phyloP scores from a whole-genome alignment of 92 coral and sea anemone species.

The Epizoanthus scotinus region DNA sequence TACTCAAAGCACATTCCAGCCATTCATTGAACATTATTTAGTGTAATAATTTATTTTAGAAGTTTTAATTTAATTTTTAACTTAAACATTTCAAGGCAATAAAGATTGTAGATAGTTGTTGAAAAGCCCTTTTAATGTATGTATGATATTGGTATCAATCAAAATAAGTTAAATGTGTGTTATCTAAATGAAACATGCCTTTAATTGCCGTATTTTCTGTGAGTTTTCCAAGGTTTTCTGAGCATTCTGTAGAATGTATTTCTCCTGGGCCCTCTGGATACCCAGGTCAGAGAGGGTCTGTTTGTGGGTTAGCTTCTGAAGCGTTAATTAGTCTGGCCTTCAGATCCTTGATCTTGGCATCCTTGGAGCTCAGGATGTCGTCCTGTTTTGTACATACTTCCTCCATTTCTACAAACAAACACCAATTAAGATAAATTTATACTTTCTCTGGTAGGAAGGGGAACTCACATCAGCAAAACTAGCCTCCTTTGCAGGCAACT shows the following conservation, averaged over 20 bases:
- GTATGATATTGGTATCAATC: too few relatives aligned
- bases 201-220: slow-evolving; percentile 57
- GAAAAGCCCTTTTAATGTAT: too few relatives aligned
- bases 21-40: too few relatives aligned
- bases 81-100: too few relatives aligned
- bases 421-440: neutral
- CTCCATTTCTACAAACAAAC: slow-evolving; percentile 80
- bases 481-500: too few relatives aligned
- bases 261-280: slow-evolving; percentile 90
- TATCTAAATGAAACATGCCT: slow-evolving; percentile 75
- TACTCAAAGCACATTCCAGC: too few relatives aligned
- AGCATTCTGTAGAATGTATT: slow-evolving; percentile 78
- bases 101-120: too few relatives aligned
- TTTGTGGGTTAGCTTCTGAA: slow-evolving; percentile 89
- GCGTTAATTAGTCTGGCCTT: slow-evolving; percentile 74
- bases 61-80: too few relatives aligned
- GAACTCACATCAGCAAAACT: too few relatives aligned
- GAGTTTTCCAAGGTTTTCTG: slow-evolving; percentile 59
- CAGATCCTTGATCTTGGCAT: slow-evolving; percentile 93
- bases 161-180: slow-evolving; percentile 3
- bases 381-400: slow-evolving; percentile 89
- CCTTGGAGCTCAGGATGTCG: slow-evolving; percentile 87
- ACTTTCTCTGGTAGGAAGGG: too few relatives aligned
- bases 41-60: too few relatives aligned
- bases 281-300: slow-evolving; percentile 86